Evolutionary conservation across 2,797 vertebrate species (phyloP).

Genomic region (Sebastes goodei): DNA sequence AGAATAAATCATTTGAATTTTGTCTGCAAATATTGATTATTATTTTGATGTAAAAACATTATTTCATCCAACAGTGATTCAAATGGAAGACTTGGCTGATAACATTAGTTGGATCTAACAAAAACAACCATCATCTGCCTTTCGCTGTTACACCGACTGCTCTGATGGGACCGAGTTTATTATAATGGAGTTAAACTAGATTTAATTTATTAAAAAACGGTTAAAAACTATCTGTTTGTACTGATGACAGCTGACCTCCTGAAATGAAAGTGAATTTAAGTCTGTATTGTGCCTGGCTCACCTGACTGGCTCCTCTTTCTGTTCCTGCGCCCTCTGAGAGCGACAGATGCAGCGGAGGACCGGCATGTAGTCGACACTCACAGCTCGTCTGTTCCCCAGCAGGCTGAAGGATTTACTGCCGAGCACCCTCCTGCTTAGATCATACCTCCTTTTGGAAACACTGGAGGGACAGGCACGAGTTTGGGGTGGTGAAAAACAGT

Average conservation of each 20-base stretch:
- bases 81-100: background rate
- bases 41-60: no score
- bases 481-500: background rate
- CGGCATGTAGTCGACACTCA: conserved; percentile 87
- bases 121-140: background rate
- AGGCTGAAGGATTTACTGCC: conserved; percentile 77
- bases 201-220: background rate
- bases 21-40: no score
- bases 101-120: background rate
- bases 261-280: background rate
- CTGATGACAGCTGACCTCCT: background rate
- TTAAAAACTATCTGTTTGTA: background rate
- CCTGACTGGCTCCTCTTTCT: conserved; percentile 84
- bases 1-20: background rate
- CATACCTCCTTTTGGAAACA: conserved; percentile 74
- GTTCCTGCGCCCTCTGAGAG: conserved; percentile 80
- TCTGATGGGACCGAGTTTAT: background rate
- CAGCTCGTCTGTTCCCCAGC: conserved; percentile 84
- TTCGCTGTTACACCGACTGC: background rate
- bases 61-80: background rate
- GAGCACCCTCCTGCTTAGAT: conserved; percentile 81
- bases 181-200: no score
- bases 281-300: conserved; percentile 45
- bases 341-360: conserved; percentile 88
- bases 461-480: conserved; percentile 53